Conservation (phyloP, 2,888 invertebrate genomes). For the Hermaeophaga mercurialis region DNA sequence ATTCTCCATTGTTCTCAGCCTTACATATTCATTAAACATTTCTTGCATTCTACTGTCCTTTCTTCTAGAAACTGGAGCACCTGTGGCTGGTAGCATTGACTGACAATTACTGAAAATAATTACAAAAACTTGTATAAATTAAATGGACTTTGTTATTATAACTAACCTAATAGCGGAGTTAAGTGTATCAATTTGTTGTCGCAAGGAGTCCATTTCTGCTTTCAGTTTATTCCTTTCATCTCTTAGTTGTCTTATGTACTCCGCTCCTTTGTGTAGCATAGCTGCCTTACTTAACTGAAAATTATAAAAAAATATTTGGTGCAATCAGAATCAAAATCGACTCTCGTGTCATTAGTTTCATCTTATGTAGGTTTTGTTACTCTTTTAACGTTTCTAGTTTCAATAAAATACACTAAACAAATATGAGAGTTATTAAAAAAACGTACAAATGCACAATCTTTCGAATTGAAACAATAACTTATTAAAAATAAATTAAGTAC, state of each 20-base stretch:
- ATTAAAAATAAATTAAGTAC: constrained; percentile 53
- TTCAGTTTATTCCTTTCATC: constrained; percentile 83
- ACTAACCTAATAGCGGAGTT: constrained; percentile 87
- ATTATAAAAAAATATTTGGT: constrained; percentile 23
- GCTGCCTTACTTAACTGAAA: constrained; percentile 89
- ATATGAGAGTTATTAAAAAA: too few relatives aligned
- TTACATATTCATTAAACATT: constrained; percentile 91
- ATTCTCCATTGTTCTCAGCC: constrained; percentile 82
- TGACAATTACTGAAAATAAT: constrained; percentile 79
- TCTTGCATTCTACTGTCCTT: constrained; percentile 89
- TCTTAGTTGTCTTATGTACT: constrained; percentile 89
- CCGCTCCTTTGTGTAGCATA: constrained; percentile 95
- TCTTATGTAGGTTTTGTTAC: too few relatives aligned
- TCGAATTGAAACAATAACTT: neutral
- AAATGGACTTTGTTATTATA: too few relatives aligned
- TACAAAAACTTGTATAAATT: too few relatives aligned
- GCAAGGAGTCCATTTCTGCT: constrained; percentile 86
- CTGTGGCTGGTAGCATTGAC: constrained; percentile 92
- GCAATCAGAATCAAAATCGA: too few relatives aligned
- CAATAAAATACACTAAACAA: too few relatives aligned
- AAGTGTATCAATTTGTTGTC: constrained; percentile 87
- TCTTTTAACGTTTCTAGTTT: too few relatives aligned
- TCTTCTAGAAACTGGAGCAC: constrained; percentile 90
- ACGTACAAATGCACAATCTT: too few relatives aligned
- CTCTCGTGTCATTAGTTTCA: too few relatives aligned